These are phyloP conservation scores for Pristis pectinata DNA, from an alignment of 2,797 vertebrate species.

Conservation along the genomic window DNA sequence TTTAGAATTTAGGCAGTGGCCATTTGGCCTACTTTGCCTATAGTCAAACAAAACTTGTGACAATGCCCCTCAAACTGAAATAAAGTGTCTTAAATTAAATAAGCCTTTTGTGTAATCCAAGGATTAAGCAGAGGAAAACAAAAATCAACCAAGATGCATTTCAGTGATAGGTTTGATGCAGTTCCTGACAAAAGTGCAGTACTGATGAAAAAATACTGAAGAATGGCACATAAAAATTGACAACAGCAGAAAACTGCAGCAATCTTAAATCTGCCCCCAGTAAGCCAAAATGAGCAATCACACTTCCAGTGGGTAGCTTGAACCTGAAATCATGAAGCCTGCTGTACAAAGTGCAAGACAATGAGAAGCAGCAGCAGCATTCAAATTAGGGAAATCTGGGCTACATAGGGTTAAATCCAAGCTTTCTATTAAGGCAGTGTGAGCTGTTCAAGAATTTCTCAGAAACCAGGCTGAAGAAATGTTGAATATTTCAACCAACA, in stretches of 20 bases:
- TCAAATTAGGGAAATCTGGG: not conserved
- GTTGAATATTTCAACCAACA: not conserved
- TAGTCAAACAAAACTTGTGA: not conserved
- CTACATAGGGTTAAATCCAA: not conserved
- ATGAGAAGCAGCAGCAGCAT: not conserved
- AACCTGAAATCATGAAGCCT: not conserved
- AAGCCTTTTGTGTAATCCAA: not conserved
- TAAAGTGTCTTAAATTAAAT: not conserved
- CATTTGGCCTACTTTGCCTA: not conserved
- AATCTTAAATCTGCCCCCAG: not conserved
- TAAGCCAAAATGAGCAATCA: not conserved
- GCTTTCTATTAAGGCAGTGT: too few relatives aligned
- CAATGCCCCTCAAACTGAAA: not conserved
- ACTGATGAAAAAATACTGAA: not conserved
- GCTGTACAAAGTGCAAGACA: not conserved
- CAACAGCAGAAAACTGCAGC: not conserved
- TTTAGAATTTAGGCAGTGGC: not conserved
- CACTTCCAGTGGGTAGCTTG: too few relatives aligned
- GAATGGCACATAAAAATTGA: not conserved
- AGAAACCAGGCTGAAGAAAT: not conserved
- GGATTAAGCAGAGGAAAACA: not conserved
- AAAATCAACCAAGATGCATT: not conserved
- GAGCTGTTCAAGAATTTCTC: not conserved
- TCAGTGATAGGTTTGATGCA: too few relatives aligned
- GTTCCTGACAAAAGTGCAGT: not conserved